Percentiles rank a stretch among this genome's conserved stretches.
phyloP scores from a whole-genome alignment of 2,797 vertebrate genomes.

The Malacoctenus gilli region DNA sequence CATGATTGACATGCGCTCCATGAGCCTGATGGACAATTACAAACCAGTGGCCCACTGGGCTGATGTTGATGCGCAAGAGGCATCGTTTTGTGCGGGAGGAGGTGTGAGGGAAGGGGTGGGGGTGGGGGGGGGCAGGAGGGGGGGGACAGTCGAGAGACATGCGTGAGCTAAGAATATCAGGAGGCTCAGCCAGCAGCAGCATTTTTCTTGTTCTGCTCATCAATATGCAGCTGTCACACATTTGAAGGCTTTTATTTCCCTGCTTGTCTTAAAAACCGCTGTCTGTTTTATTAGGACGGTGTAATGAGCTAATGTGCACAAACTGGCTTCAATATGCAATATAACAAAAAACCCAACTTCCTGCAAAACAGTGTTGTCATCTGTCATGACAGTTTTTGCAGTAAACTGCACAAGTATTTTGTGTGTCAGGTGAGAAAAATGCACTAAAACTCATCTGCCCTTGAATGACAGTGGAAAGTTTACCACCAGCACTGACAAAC shows the following conservation, averaged over 20 bases:
- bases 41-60: constrained; percentile 42
- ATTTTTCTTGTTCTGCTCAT: constrained; percentile 6
- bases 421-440: neutral
- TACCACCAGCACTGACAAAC: constrained; percentile 84
- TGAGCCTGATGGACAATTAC: constrained; percentile 61
- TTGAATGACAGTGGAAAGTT: constrained; percentile 88
- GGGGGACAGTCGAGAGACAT: constrained; percentile 53
- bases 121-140: no score
- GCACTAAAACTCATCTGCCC: constrained; percentile 42
- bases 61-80: constrained; percentile 46
- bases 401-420: no score
- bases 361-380: no score
- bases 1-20: constrained; percentile 61
- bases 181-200: no score
- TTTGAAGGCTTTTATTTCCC: constrained; percentile 6
- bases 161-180: constrained; percentile 52
- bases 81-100: constrained; percentile 13
- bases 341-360: neutral
- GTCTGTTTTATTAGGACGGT: neutral
- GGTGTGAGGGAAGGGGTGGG: no score
- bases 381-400: no score
- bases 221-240: constrained; percentile 5
- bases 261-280: neutral
- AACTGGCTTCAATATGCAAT: neutral
- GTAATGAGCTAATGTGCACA: neutral